These are phyloP conservation scores for Pollenia angustigena DNA, from an alignment of 2,888 invertebrate species.

Conservation along the genomic window DNA sequence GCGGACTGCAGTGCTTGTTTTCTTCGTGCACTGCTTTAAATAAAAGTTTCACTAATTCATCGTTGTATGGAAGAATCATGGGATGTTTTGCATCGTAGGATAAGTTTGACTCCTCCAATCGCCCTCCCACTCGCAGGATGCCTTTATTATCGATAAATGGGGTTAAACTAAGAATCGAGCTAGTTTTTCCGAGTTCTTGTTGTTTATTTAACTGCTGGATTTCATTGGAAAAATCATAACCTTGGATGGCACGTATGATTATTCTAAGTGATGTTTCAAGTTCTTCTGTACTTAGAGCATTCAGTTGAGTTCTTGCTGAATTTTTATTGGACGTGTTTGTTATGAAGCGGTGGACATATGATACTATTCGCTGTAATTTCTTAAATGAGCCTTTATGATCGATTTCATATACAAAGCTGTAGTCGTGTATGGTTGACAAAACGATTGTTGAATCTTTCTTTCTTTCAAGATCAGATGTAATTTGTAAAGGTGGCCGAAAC, in stretches of 20 bases:
- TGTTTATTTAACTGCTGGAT: too few relatives aligned
- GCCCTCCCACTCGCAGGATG: not conserved
- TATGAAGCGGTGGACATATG: not conserved
- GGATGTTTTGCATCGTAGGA: not conserved
- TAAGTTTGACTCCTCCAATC: not conserved
- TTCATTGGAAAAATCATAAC: too few relatives aligned
- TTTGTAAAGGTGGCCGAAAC: not conserved
- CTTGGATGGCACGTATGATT: too few relatives aligned
- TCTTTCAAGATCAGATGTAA: not conserved
- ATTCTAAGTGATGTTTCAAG: not conserved
- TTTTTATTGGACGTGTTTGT: not conserved
- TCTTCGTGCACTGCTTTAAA: not conserved
- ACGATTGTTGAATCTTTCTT: not conserved
- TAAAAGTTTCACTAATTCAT: not conserved
- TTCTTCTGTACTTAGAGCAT: not conserved
- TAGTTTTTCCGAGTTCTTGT: too few relatives aligned
- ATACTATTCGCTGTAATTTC: not conserved
- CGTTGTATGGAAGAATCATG: not conserved
- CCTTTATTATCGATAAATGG: not conserved
- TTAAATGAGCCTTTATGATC: slow-evolving; percentile 3
- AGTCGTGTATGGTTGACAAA: not conserved
- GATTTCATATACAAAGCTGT: not conserved
- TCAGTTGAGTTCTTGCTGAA: not conserved
- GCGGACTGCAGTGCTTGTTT: not conserved
- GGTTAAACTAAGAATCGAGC: too few relatives aligned